Evolutionary conservation across 1,140 invertebrate species (phyloP), one percentile per base, ranked within the genome.

Genomic region (Caerostris darwini): DNA sequence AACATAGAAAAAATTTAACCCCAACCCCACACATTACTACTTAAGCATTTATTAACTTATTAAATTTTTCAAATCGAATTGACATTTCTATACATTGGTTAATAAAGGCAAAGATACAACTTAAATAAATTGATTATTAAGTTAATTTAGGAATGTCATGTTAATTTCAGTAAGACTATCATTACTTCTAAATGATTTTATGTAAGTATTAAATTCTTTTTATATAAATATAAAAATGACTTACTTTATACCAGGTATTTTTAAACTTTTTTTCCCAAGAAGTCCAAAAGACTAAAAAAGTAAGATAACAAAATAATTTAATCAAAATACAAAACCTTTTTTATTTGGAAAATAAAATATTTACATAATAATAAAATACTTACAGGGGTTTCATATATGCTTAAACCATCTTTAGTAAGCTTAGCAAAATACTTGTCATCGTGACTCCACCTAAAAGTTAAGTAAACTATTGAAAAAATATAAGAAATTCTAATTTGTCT

Each of bases 381-480:
- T 96, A 98, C 97, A 34, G 98, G 98, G 10, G 99, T 99, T 96
- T 99, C 99, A 96, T 99, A 99, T 14, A 99, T 98, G 95, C 98
- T 98, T 3, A 99, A 97, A 7, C 98, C 96, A 92, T 96, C 95
- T 90, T 96, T 96, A 94, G 95, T 98, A 96, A 99, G 97, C 90
- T 98, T 97, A 3, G 98, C 99, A 96, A 99, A 99, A 96, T 98
- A 99, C 96, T 98, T 98, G 95, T 99, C 99, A 96, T 99, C 99
- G 95, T 98, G 97, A 56, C 98, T 99, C 99, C 99, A 99, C 61
- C 95, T 95, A 57, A 86, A 85, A 92, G 83, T 57, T 81, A 12
- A 94, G 7, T 69, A 69, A 64, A 64, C 34, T 34, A 34, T 2
- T 34, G 34, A 34, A 34, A 34, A 34, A 34, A 34, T 34, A 34